Evolutionary conservation across 2,113 vertebrate species (phyloP), one percentile per base, ranked within the genome.

Genomic region (Malaclemys terrapin): DNA sequence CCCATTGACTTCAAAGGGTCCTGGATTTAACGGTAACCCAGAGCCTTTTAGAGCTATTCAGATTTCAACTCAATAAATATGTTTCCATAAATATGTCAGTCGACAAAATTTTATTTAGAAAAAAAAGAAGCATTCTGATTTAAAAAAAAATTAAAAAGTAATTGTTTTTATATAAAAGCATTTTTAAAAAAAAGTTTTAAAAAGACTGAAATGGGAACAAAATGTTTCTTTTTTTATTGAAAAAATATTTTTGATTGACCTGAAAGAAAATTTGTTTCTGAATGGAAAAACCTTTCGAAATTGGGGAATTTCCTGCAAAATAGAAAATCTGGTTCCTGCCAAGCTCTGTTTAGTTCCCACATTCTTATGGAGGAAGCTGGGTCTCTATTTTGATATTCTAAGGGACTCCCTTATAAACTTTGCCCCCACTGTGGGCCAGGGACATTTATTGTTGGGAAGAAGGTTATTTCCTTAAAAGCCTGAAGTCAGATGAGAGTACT

Each of bases 181-280:
- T 93, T 88, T 88, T 38, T 5, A 22, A 54, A 53, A 84, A 81
- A 93, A 93, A 89, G 4, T 57, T 96, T 42, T 93, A 94, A 95
- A 95, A 97, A 94, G 92, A 91, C 89, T 94, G 54, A 79, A 2
- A 0, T 91, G 79, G 76, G 85, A 94, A 91, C 65, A 85, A 69
- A 96, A 90, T 91, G 65, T n/a, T 95, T 85, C 95, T 8, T 90
- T 86, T 27, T 91, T 92, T 91, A 0, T 0, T 89, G 94, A 91
- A 96, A 85, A 79, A 92, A 96, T 88, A 20, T 84, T 96, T 94
- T 95, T 87, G 92, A 96, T 96, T 89, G 82, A 94, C 89, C 95
- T 84, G 93, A 79, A 93, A 94, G 62, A 95, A 86, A 91, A 89
- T 56, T 94, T 95, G 90, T 86, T 89, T 96, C 94, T 95, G 81